These are phyloP conservation scores for Charina bottae DNA, from an alignment of 2,113 vertebrate species.

Conservation along the genomic window DNA sequence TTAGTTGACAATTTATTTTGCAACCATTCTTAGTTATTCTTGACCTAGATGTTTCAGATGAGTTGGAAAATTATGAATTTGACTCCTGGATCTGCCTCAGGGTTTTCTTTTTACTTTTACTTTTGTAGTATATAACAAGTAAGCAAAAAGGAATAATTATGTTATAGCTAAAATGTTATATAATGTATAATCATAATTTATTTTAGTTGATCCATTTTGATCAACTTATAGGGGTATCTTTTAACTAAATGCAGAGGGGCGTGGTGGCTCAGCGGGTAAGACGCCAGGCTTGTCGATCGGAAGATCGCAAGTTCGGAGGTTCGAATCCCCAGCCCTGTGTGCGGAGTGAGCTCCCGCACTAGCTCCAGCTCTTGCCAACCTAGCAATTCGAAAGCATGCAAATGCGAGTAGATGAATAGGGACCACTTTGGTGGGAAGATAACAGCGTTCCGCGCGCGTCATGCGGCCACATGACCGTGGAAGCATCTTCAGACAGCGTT, in stretches of 20 bases:
- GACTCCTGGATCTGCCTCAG: not conserved
- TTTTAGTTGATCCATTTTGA: not conserved
- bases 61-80: not conserved
- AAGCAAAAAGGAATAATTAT: accelerated
- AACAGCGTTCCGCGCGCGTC: no score
- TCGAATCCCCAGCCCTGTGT: no score
- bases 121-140: not conserved
- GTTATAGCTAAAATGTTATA: not conserved
- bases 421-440: no score
- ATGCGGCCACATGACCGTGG: no score
- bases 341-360: no score
- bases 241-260: not conserved
- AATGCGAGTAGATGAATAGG: no score
- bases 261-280: no score
- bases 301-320: no score
- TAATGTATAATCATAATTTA: not conserved
- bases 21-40: not conserved
- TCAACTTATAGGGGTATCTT: accelerated
- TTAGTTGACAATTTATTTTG: not conserved
- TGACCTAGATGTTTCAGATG: not conserved
- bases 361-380: no score
- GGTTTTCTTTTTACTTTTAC: not conserved
- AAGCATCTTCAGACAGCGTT: no score
- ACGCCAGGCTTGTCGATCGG: no score
- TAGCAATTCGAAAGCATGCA: no score